Evolutionary conservation across 2,888 invertebrate species (phyloP).

Genomic region (Euplagia quadripunctaria): DNA sequence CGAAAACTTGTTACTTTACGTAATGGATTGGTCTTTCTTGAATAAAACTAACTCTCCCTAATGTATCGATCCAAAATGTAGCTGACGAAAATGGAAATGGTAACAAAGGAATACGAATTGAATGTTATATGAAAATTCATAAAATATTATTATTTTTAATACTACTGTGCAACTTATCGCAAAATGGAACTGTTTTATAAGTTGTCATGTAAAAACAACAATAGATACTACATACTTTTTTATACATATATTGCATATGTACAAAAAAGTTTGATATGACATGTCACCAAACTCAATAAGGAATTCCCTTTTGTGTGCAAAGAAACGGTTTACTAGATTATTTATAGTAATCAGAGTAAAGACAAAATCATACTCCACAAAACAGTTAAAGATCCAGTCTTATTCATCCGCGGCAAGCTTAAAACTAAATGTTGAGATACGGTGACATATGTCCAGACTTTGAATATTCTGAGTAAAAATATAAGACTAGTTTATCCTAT

Average conservation of each 20-base stretch:
- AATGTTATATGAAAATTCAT: background rate
- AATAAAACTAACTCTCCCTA: background rate
- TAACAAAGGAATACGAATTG: background rate
- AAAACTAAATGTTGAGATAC: slow-evolving; percentile 21
- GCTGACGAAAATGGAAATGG: background rate
- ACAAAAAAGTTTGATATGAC: background rate
- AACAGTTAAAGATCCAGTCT: background rate
- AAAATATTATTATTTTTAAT: background rate
- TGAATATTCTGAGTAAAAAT: slow-evolving; percentile 28
- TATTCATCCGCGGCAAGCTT: slow-evolving; percentile 2
- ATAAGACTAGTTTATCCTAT: slow-evolving; percentile 49
- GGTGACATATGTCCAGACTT: slow-evolving; percentile 25
- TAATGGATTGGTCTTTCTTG: background rate
- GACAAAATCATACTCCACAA: background rate
- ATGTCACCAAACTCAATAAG: background rate
- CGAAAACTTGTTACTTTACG: background rate
- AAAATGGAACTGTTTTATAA: background rate
- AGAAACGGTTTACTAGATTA: background rate
- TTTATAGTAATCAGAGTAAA: background rate
- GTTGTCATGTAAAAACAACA: background rate
- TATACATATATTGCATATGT: too few relatives aligned
- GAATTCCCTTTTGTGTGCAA: too few relatives aligned
- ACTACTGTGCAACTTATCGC: background rate
- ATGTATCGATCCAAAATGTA: background rate
- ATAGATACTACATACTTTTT: background rate